Conservation (phyloP, 2,797 vertebrate genomes). For the Pithecia hirsuta region DNA sequence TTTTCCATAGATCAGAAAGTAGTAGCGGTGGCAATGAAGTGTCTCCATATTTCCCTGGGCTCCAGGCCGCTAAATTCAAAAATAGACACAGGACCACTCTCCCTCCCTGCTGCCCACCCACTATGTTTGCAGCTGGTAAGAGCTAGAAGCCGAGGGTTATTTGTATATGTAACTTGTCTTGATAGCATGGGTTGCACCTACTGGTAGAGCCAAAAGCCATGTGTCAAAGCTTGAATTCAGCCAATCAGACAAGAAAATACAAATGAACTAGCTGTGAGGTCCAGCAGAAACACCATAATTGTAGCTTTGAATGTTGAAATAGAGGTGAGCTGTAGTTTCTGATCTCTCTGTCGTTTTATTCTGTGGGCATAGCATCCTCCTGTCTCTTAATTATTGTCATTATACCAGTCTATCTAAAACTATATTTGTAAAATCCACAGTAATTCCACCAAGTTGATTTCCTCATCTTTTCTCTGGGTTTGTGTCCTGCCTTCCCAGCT, state of each 20-base stretch:
- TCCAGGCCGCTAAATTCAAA: conserved; percentile 19
- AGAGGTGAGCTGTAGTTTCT: not conserved
- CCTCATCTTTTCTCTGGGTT: conserved; percentile 36
- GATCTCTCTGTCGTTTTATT: not conserved
- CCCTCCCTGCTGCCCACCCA: not conserved
- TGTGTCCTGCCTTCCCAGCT: conserved; percentile 36
- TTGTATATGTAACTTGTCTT: conserved; percentile 50
- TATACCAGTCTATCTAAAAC: conserved; percentile 45
- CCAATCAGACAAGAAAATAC: conserved; percentile 53
- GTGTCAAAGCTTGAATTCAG: conserved; percentile 41
- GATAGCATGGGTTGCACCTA: not conserved
- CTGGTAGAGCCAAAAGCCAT: conserved; percentile 45
- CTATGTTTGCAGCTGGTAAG: conserved; percentile 40
- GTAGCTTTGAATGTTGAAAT: conserved; percentile 35
- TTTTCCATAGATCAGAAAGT: conserved; percentile 7
- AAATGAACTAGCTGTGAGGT: conserved; percentile 24
- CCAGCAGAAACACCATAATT: conserved; percentile 46
- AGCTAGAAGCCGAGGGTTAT: conserved; percentile 24
- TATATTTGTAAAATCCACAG: conserved; percentile 21
- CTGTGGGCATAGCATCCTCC: not conserved
- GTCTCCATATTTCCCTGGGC: conserved; percentile 17
- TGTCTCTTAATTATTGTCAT: conserved; percentile 62
- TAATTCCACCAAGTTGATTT: conserved; percentile 56
- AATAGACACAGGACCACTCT: not conserved
- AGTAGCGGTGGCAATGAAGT: not conserved